Conservation (phyloP, 2,797 vertebrate genomes). For the Telmatherina bonti region DNA sequence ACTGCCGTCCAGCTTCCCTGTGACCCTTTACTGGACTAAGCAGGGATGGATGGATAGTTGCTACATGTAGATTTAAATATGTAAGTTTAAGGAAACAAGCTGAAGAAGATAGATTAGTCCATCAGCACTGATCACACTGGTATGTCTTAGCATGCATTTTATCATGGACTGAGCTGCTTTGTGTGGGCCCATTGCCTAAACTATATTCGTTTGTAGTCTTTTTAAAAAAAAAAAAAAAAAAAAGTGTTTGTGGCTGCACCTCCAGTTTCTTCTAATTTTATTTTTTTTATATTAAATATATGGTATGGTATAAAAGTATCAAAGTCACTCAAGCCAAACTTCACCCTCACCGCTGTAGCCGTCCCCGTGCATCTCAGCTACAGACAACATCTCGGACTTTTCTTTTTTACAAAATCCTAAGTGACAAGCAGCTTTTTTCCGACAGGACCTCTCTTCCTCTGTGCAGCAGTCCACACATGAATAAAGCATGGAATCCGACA, state of each 20-base stretch:
- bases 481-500: conserved; percentile 46
- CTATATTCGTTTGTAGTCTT: background rate
- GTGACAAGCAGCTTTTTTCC: conserved; percentile 38
- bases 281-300: conserved; percentile 13
- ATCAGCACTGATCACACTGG: too few relatives aligned
- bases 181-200: background rate
- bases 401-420: conserved; percentile 33
- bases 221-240: background rate
- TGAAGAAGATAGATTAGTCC: too few relatives aligned
- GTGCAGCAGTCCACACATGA: conserved; percentile 43
- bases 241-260: background rate
- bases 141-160: background rate
- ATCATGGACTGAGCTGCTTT: background rate
- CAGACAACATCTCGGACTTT: conserved; percentile 35
- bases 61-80: background rate
- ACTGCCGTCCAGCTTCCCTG: too few relatives aligned
- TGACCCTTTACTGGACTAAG: too few relatives aligned
- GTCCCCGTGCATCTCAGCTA: conserved; percentile 18
- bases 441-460: conserved; percentile 32
- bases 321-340: background rate
- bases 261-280: background rate
- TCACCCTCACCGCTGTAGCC: conserved; percentile 7
- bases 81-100: background rate
- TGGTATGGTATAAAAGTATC: background rate
- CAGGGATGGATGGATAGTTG: too few relatives aligned